Percentiles rank a stretch among this genome's conserved stretches.
Conservation (phyloP, 2,888 invertebrate species). For the Caenorhabditis wallacei region DNA sequence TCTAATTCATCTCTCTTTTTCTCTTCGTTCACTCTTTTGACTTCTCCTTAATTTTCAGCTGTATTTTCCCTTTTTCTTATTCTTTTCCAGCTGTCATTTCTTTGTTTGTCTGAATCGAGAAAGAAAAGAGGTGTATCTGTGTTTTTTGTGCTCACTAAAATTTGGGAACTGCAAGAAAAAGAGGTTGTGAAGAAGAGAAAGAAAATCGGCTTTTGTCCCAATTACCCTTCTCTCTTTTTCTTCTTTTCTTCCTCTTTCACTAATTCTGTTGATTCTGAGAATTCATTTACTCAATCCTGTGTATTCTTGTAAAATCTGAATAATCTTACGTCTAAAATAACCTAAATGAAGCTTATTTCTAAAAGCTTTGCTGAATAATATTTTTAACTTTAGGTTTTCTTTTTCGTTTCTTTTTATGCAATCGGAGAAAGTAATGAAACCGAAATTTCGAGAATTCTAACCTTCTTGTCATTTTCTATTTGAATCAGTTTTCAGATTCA, state of each 20-base stretch:
- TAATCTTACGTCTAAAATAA: background rate
- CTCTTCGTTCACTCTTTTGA: background rate
- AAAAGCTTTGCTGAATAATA: no score
- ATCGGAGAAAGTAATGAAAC: background rate
- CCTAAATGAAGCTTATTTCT: background rate
- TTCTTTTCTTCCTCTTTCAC: conserved; percentile 5
- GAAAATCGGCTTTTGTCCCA: conserved; percentile 14
- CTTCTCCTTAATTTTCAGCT: conserved; percentile 7
- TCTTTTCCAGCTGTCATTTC: conserved; percentile 3
- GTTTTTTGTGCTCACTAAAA: background rate
- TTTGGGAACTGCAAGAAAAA: background rate
- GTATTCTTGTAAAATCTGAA: background rate
- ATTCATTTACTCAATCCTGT: background rate
- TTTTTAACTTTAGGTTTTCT: no score
- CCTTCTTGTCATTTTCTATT: no score
- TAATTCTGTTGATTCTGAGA: background rate
- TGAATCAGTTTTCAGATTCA: background rate
- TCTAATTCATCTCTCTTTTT: background rate
- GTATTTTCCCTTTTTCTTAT: background rate
- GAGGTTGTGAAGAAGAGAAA: background rate
- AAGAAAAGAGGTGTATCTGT: conserved; percentile 2
- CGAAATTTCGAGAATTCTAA: no score
- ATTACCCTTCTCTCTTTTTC: conserved; percentile 20
- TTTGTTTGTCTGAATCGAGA: conserved; percentile 4
- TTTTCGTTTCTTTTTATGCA: background rate